Percentiles rank a stretch among this genome's conserved stretches.
These are phyloP conservation scores for Planococcus citri DNA, from an alignment of 1,140 invertebrate species.

Conservation along the genomic window DNA sequence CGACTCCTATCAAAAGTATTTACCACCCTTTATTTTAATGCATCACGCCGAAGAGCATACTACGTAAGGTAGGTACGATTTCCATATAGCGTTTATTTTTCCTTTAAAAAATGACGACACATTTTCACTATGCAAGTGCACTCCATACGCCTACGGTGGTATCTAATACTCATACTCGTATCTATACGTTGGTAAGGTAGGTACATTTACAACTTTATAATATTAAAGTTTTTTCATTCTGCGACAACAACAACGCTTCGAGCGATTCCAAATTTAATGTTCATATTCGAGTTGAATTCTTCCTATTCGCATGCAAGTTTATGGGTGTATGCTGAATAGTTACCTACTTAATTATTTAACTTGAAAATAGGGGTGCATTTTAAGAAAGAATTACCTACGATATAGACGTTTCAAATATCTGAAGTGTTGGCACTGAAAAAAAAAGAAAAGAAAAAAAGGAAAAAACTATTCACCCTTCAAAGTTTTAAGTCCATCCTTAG, in stretches of 20 bases:
- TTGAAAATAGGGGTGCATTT: neutral
- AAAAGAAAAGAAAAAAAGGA: too few species aligned
- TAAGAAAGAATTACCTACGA: neutral
- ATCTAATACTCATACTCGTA: too few species aligned
- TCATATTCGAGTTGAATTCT: neutral
- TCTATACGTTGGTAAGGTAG: too few species aligned
- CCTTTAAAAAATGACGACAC: neutral
- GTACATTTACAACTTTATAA: neutral
- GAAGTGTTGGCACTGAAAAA: too few species aligned
- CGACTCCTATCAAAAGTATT: neutral
- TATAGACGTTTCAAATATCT: too few species aligned
- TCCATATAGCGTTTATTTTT: neutral
- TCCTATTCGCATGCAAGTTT: neutral
- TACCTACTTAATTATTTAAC: neutral
- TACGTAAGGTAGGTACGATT: too few species aligned
- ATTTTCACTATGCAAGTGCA: too few species aligned
- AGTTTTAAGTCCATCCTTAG: neutral
- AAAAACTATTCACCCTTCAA: neutral
- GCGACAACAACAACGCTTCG: neutral
- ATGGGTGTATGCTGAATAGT: neutral
- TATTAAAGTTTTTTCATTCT: neutral
- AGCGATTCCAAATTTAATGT: neutral
- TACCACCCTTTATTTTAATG: neutral
- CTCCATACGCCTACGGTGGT: too few species aligned
- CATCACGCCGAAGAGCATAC: neutral